Evolutionary conservation across 2,888 invertebrate species (phyloP), one percentile per base, ranked within the genome.

Genomic region (Stegophylla sp.): DNA sequence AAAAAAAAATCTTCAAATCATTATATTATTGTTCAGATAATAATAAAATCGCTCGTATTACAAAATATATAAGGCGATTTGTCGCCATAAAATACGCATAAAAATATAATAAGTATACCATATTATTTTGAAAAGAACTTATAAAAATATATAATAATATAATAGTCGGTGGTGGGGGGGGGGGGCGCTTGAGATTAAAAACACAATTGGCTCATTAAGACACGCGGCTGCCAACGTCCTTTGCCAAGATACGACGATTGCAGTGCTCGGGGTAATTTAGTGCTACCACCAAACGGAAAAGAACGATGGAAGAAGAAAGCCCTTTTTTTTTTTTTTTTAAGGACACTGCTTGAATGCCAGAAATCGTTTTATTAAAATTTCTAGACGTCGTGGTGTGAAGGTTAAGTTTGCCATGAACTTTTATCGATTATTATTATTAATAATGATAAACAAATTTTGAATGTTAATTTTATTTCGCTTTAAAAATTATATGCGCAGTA

Each of bases 151-250:
- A n/a, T n/a, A n/a, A n/a, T n/a, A n/a, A n/a, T n/a, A n/a, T n/a
- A n/a, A 63, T 10, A 34, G 20, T 34, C n/a, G 34, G 41, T 34
- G 63, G n/a, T 63, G 34, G n/a, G 2, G 20, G 34, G 12, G 15
- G 15, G 53, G 53, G 34, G 23, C 53, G 28, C 53, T 28, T 23
- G 41, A 71, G 71, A 71, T 71, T 73, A 59, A 73, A 59, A 73
- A 45, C 43, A 43, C 56, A 59, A 73, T 73, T 73, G 59, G 26
- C 59, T 59, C 72, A 73, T 73, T 73, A 73, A 73, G 59, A 73
- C 43, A 17, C 43, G 45, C n/a, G 17, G 26, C 59, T 73, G 72
- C 72, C 72, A 73, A 73, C 43, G 23, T n/a, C 12, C 43, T 73
- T 73, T 73, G 72, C 59, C 56, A 73, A 73, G 43, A 26, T n/a